Conservation (phyloP, 2,113 vertebrate species). For the Equus przewalskii region DNA sequence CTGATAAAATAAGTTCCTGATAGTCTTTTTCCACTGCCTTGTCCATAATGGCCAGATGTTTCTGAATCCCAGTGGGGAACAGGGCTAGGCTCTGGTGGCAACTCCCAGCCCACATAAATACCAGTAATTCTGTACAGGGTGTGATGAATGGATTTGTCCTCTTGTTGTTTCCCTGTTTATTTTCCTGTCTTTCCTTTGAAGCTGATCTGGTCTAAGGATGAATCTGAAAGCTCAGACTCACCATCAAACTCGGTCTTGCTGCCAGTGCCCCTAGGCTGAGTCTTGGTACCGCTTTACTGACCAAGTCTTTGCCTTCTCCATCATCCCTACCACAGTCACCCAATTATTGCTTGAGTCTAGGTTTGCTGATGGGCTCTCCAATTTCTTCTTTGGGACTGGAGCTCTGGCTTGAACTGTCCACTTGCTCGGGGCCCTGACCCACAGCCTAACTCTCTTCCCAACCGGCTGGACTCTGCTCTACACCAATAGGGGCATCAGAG, state of each 20-base stretch:
- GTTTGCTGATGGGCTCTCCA: background rate
- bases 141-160: background rate
- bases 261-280: background rate
- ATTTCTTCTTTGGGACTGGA: background rate
- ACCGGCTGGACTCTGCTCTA: background rate
- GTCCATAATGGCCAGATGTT: background rate
- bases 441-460: background rate
- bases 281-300: background rate
- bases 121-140: background rate
- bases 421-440: background rate
- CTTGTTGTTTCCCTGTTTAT: background rate
- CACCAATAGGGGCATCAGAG: background rate
- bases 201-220: background rate
- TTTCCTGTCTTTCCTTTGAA: background rate
- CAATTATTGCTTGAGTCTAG: background rate
- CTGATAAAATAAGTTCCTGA: background rate
- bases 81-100: background rate
- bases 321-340: fast-evolving
- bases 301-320: background rate
- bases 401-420: background rate
- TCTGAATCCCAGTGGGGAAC: background rate
- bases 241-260: background rate
- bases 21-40: background rate
- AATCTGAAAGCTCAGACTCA: background rate
- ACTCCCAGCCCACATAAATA: background rate